Evolutionary conservation across 2,888 invertebrate species (phyloP), one percentile per base, ranked within the genome.

Genomic region (Tinea pellionella): DNA sequence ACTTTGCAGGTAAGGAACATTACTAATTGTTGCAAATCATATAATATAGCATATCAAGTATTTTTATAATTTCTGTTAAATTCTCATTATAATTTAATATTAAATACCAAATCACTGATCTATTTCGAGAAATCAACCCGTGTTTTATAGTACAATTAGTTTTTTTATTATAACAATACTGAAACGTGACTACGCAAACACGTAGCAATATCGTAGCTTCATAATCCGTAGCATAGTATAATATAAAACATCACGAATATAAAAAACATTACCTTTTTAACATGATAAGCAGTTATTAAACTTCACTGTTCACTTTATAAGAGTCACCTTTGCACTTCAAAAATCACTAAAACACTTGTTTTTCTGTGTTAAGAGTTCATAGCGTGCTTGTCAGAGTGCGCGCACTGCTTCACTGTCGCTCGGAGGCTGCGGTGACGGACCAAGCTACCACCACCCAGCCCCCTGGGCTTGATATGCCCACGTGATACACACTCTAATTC

Each of bases 401-500:
- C 53, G 53, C 53, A n/a, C 24, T 9, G 53, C 24, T 2, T 8
- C 24, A 53, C 53, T 53, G 53, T 18, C 11, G 11, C 19, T 53
- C 3, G 19, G 18, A 53, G 18, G 12, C 19, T 53, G 53, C 24
- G 9, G 47, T 37, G 13, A 13, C 53, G 16, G 53, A 24, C 24
- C 53, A 16, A 16, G 8, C 47, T 47, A 16, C 53, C 53, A 53
- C 53, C 24, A 53, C 19, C 24, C 18, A 24, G 16, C 47, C 47
- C 24, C 24, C 24, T 53, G n/a, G 24, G 24, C 53, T 9, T 47
- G n/a, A 47, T 15, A 13, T 53, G 12, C 18, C 24, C 53, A 53
- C 53, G 19, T 53, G 53, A 53, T 53, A 12, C 53, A 51, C 41
- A 53, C 24, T 53, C 53, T 53, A 53, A 53, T 53, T 16, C 53